Base-by-base conservation (phyloP, 1,140 invertebrate genomes). In the Drosophila gunungcola region DNA sequence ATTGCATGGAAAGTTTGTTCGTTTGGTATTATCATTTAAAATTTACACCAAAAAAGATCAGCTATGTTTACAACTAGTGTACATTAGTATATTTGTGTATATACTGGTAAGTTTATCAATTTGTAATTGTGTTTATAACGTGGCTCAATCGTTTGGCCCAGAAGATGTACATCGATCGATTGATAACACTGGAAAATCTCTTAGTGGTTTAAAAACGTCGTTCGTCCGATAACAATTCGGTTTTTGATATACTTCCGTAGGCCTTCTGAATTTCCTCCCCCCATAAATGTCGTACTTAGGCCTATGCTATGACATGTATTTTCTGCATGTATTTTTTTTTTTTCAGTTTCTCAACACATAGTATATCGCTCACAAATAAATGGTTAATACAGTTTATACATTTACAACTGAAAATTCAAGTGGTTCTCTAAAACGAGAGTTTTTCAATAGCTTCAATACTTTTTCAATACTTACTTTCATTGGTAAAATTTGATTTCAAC, bases 371-470 rank as follows among this genome's bases (percentile, higher is more conserved):
- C 36, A 38, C 46, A 54, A 38, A 34, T 69, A 67, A 39, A 52
- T 54, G 63, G 10, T 49, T 27, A 56, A 51, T 73, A 56, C 64
- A 68, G 54, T 60, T 52, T 61, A 39, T 73, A 77, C 55, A 62
- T 51, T 51, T 57, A 68, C 36, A 57, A 65, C 49, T 55, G 48
- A 55, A 73, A 32, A 38, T 45, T 58, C 56, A 62, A 65, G 51
- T 78, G 70, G 54, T 65, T 86, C 84, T 89, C 84, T 89, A 89
- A 89, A 89, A 89, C 84, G 84, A 89, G 84, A 89, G 64, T 75
- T 73, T 70, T 69, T 67, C 48, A 34, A 43, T 32, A 6, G 29
- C 36, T 27, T 63, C n/a, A 52, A 46, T 38, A 34, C 41, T 67
- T 34, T 1, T 29, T 61, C 32, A 63, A 51, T 53, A 64, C 42